Evolutionary conservation across 2,888 invertebrate genomes (phyloP).

Genomic region (Pristionchus arcanus): DNA sequence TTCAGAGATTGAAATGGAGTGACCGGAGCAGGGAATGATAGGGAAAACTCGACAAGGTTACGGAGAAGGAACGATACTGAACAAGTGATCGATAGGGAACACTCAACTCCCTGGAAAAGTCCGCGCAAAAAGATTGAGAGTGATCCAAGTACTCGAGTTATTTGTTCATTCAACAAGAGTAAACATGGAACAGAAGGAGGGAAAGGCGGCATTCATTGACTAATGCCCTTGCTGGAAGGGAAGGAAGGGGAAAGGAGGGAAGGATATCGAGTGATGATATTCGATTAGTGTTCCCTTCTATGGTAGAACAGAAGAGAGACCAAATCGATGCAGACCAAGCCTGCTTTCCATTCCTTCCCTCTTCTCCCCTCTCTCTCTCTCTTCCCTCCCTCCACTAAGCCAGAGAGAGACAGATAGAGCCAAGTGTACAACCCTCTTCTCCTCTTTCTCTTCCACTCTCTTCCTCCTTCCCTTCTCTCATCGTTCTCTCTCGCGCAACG

Average conservation of each 20-base stretch:
- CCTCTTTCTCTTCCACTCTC: not conserved
- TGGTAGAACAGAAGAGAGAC: conserved; percentile 50
- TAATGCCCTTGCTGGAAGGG: not conserved
- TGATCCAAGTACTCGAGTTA: conserved; percentile 35
- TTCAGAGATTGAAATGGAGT: not conserved
- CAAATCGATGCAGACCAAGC: conserved; percentile 45
- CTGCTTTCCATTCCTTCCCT: conserved; percentile 29
- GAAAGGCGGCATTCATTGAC: conserved; percentile 12
- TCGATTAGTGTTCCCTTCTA: conserved; percentile 46
- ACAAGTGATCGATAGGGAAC: not conserved
- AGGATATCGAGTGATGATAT: conserved; percentile 19
- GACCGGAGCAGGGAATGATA: not conserved
- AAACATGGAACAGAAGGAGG: conserved; percentile 16
- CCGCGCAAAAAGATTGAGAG: conserved; percentile 27
- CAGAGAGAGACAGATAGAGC: conserved; percentile 51
- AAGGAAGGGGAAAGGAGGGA: not conserved
- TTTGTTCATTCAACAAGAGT: conserved; percentile 32
- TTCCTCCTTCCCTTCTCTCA: not conserved
- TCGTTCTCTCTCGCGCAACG: conserved; percentile 12
- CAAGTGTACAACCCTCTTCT: conserved; percentile 43
- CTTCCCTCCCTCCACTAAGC: conserved; percentile 40
- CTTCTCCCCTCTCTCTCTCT: not conserved
- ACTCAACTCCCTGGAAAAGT: conserved; percentile 33
- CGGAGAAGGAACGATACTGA: not conserved
- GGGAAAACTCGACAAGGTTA: conserved; percentile 39